phyloP scores from a whole-genome alignment of 2,888 invertebrate species.

The Polylopha cassiicola region DNA sequence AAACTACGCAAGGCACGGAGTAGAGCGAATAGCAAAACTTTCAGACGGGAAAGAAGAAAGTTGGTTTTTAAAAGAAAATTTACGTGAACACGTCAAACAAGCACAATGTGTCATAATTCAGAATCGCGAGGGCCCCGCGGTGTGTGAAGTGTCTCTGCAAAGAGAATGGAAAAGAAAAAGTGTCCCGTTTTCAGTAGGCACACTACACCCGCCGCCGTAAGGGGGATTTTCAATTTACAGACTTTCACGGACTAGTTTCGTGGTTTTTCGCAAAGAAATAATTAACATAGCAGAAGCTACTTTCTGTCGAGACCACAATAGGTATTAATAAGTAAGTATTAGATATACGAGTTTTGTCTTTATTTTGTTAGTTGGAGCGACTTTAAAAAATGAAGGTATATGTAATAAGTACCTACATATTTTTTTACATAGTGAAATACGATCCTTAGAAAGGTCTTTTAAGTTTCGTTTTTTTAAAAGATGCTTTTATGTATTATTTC shows the following conservation, averaged over 20 bases:
- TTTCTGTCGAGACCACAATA: no score
- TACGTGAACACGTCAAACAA: conserved; percentile 38
- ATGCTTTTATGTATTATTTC: no score
- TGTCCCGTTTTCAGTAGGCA: conserved; percentile 28
- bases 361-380: no score
- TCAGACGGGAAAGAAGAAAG: conserved; percentile 27
- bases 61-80: conserved; percentile 26
- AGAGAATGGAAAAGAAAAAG: conserved; percentile 31
- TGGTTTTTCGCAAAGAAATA: conserved; percentile 9
- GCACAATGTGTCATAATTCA: conserved; percentile 50
- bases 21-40: conserved; percentile 29
- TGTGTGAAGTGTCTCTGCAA: conserved; percentile 14
- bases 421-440: no score
- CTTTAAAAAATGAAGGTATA: no score
- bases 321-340: no score
- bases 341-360: no score
- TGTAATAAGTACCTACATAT: no score
- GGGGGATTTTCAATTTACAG: conserved; percentile 23
- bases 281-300: no score
- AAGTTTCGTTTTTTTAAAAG: no score
- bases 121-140: conserved; percentile 36
- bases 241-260: conserved; percentile 8
- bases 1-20: conserved; percentile 4
- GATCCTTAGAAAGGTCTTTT: no score
- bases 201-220: conserved; percentile 9